A percentile compares a stretch with the other conserved stretches of the same genome.
Conservation (phyloP, 2,113 vertebrate genomes). For the Circaetus cinerascens region DNA sequence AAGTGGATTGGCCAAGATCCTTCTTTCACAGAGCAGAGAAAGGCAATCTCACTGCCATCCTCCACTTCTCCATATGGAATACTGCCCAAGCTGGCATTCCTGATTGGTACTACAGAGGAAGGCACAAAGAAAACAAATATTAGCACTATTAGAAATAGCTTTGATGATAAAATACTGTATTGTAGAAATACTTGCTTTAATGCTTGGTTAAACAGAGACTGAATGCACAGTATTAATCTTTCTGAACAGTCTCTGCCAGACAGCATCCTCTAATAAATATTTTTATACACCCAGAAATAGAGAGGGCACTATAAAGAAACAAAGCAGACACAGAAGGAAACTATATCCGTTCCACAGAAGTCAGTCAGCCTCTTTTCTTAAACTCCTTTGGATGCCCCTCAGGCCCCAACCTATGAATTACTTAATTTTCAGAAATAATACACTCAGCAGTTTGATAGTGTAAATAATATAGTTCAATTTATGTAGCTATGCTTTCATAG, state of each 20-base stretch:
- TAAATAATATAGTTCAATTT: neutral
- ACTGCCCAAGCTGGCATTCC: conserved; percentile 8
- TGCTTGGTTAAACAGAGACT: neutral
- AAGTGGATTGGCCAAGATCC: conserved; percentile 65
- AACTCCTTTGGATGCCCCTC: neutral
- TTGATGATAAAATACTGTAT: neutral
- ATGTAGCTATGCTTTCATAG: neutral
- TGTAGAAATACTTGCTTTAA: neutral
- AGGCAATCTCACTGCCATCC: neutral
- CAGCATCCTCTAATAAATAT: neutral
- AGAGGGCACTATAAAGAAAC: neutral
- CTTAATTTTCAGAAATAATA: neutral
- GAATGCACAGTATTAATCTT: neutral
- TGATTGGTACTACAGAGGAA: conserved; percentile 39
- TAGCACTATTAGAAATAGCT: neutral
- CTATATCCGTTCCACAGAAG: neutral
- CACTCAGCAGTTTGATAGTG: neutral
- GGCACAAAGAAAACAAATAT: neutral
- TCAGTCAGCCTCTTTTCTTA: neutral
- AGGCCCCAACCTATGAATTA: neutral
- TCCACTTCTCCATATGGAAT: neutral
- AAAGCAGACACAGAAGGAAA: neutral
- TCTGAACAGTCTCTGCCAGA: neutral
- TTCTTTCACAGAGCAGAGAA: conserved; percentile 49
- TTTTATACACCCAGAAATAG: neutral